Base-by-base conservation (phyloP, 2,797 vertebrate genomes). In the Bovichtus diacanthus region DNA sequence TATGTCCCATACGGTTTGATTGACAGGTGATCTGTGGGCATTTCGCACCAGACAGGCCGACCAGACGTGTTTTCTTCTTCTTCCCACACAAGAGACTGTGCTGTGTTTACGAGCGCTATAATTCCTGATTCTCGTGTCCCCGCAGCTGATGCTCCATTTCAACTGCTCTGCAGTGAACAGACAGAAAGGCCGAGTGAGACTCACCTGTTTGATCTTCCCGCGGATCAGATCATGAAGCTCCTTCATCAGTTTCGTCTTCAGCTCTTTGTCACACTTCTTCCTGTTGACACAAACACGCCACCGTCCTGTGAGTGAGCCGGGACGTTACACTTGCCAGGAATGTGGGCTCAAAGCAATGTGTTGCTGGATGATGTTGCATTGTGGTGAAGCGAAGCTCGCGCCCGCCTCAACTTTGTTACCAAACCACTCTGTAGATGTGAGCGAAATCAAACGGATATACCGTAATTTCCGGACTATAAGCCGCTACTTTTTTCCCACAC, bases 181-280 rank as follows among this genome's bases (percentile, higher is more conserved):
- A 23, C 31, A 1, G 29, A 23, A 15, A 11, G 2, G 1, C 25
- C 27, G 2, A 27, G 1, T 0, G 64, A 43, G 75, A 90, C 93
- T 91, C 87, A 99, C 97, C 21, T 95, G 94, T 94, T 97, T 97
- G 70, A 96, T 93, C 85, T 98, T 99, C 27, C 97, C 98, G 0
- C 69, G 94, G 78, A 99, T 92, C 75, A 99, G 89, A 50, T 95
- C 94, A 23, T 97, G 96, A 44, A 99, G 94, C 12, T 98, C 95
- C 76, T 86, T 93, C 95, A 99, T 95, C 34, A 97, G 87, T 71
- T 97, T 96, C 53, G 82, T 74, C 90, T 96, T 95, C 61, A 94
- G 89, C 43, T 93, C 92, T 3, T 92, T 93, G 66, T 96, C 91
- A 9, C 97, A 98, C 7, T 98, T 96, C 90, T 98, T 99, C 89